Base-by-base conservation (phyloP, 2,888 invertebrate species). In the Ommatoiulus sabulosus region DNA sequence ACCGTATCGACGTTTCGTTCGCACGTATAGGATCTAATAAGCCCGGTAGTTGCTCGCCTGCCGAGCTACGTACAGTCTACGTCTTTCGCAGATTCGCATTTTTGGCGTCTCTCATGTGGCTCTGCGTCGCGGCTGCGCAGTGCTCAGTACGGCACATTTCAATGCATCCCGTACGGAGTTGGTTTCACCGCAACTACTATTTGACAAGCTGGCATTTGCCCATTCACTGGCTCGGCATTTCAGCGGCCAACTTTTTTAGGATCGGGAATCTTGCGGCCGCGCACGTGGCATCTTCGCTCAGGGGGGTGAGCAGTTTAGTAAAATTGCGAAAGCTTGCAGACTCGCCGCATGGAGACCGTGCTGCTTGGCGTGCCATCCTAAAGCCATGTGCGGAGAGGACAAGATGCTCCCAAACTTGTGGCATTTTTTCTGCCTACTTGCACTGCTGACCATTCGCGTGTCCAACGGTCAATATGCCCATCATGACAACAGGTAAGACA, bases 21-120 rank as follows among this genome's bases (percentile, higher is more conserved):
- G 8, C 5, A 48, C 8, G 8, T 20, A 20, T 72, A 52, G 15
- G 52, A 12, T 10, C 52, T 52, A 52, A 52, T n/a, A 72, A 24
- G 72, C n/a, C 72, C 72, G 10, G 72, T 72, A 48, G 48, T 10
- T 3, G 5, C 15, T 15, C 15, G 3, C 24, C 20, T 72, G 20
- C 20, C 20, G 8, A 24, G n/a, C n/a, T 72, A 63, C 63, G n/a
- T 57, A 46, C 15, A 52, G 63, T n/a, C 17, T 63, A 72, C 6
- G 20, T 48, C 48, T 48, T 48, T 48, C 4, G 2, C 3, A 12
- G 48, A 8, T 12, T 48, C 48, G 63, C n/a, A 20, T 20, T 72
- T 72, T 72, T 72, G 72, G 72, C 72, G 72, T 72, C 72, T 20
- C 72, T 72, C n/a, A 72, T 20, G 72, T 72, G 72, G 72, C 72